Evolutionary conservation across 2,797 vertebrate species (phyloP).

Genomic region (Cuniculus paca): DNA sequence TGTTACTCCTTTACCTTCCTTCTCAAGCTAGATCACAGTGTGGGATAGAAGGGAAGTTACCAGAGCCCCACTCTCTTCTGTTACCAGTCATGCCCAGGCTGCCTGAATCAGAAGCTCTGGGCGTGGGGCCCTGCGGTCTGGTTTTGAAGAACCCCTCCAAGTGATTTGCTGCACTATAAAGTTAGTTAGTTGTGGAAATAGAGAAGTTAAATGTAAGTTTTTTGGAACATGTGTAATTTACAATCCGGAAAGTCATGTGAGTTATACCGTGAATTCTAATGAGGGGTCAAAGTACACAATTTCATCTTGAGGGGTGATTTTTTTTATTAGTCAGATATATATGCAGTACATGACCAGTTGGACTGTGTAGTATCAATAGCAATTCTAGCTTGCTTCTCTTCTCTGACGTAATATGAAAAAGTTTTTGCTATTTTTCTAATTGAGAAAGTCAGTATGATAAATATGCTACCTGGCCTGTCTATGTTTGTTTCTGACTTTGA

Average conservation of each 20-base stretch:
- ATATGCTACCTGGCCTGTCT: not conserved
- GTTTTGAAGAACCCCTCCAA: not conserved
- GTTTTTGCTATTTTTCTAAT: slow-evolving; percentile 12
- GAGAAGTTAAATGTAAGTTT: not conserved
- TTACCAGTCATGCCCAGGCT: not conserved
- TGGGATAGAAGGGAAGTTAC: slow-evolving; percentile 10
- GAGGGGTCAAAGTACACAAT: not conserved
- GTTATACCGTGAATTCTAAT: not conserved
- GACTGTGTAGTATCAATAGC: not conserved
- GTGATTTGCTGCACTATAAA: not conserved
- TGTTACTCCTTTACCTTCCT: not conserved
- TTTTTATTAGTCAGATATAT: not conserved
- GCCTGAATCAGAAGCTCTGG: not conserved
- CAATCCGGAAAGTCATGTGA: not conserved
- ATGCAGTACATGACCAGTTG: not conserved
- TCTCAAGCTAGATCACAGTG: slow-evolving; percentile 22
- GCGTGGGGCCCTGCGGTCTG: not conserved
- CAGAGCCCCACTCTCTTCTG: not conserved
- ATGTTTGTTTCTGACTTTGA: slow-evolving; percentile 22
- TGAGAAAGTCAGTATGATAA: slow-evolving; percentile 23
- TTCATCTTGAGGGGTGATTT: not conserved
- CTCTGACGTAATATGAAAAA: not conserved
- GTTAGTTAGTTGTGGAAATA: not conserved
- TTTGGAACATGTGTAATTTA: slow-evolving; percentile 42
- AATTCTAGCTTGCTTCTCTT: not conserved